phyloP scores from a whole-genome alignment of 2,797 vertebrate genomes.

The Aythya fuligula region DNA sequence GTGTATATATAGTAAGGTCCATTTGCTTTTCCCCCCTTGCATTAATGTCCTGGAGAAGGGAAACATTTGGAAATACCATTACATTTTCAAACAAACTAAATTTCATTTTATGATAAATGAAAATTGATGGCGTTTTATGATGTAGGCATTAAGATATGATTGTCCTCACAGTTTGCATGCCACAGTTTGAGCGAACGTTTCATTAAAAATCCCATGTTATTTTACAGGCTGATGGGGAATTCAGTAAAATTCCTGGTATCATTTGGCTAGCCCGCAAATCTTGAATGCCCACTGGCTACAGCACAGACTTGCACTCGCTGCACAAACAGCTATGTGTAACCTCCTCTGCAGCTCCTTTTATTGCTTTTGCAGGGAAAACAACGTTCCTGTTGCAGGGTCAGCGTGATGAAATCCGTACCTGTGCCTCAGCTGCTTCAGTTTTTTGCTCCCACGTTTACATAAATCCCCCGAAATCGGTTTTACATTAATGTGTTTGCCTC shows the following conservation, averaged over 20 bases:
- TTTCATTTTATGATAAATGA: neutral
- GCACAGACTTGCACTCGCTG: neutral
- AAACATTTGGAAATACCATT: neutral
- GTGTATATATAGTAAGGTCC: neutral
- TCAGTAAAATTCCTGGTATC: neutral
- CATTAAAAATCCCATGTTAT: neutral
- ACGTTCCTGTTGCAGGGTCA: neutral
- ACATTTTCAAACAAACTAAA: neutral
- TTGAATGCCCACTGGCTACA: neutral
- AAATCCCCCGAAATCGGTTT: neutral
- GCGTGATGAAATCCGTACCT: neutral
- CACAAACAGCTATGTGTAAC: neutral
- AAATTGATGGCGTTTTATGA: neutral
- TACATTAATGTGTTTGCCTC: neutral
- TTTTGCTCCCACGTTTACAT: neutral
- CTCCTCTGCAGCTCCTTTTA: neutral
- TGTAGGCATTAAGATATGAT: neutral
- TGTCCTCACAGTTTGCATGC: neutral
- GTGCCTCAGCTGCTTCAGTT: neutral
- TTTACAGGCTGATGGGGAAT: neutral
- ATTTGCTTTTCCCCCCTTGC: neutral
- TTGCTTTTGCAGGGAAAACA: neutral
- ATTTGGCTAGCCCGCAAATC: neutral
- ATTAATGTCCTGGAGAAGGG: neutral
- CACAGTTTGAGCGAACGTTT: neutral